Evolutionary conservation across 64 coral and sea anemone genomes (phyloP).

Genomic region (Montipora sp.): DNA sequence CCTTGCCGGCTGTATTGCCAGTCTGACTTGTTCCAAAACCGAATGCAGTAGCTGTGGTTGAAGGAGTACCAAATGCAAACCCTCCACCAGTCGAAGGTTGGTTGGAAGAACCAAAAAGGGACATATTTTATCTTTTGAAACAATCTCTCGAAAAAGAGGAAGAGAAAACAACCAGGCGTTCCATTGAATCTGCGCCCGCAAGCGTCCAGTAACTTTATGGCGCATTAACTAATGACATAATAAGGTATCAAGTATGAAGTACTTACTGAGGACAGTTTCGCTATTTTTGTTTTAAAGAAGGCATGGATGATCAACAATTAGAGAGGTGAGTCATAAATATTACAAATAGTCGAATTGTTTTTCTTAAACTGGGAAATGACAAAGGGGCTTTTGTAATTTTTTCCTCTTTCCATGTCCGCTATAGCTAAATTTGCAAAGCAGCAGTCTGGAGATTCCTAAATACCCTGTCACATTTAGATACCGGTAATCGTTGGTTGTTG

Average conservation of each 20-base stretch:
- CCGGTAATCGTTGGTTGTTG: too few species aligned
- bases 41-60: slow-evolving; percentile 28
- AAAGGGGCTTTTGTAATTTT: too few species aligned
- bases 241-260: not conserved
- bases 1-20: not conserved
- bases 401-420: too few species aligned
- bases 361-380: too few species aligned
- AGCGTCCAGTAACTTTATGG: not conserved
- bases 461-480: too few species aligned
- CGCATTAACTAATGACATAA: too few species aligned
- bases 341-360: too few species aligned
- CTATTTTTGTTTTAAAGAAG: not conserved
- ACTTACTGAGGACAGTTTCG: not conserved
- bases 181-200: not conserved
- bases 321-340: slow-evolving; percentile 35
- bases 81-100: slow-evolving; percentile 17
- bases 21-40: slow-evolving; percentile 41
- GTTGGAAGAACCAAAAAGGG: slow-evolving; percentile 19
- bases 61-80: slow-evolving; percentile 62
- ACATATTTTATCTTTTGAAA: not conserved
- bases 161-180: not conserved
- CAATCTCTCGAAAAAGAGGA: not conserved
- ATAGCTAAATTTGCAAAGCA: too few species aligned
- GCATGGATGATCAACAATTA: slow-evolving; percentile 58
- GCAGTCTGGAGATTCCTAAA: too few species aligned